Evolutionary conservation across 2,888 invertebrate genomes (phyloP).

Genomic region (Luffia ferchaultella): DNA sequence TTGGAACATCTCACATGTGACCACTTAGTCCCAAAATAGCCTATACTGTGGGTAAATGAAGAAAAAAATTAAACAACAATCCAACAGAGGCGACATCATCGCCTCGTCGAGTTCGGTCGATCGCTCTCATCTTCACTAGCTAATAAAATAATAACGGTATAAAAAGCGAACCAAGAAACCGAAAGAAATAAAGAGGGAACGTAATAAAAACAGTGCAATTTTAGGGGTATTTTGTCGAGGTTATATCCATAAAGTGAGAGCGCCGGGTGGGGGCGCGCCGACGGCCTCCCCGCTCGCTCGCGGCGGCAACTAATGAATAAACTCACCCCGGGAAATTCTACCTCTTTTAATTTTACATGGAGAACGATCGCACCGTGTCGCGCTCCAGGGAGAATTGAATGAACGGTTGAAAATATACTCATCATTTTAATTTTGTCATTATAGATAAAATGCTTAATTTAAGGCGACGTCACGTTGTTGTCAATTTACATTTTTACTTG

Average conservation of each 20-base stretch:
- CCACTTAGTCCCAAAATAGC: too few species aligned
- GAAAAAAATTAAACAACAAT: too few species aligned
- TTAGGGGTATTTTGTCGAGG: constrained; percentile 67
- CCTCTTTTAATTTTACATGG: constrained; percentile 44
- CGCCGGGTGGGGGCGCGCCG: constrained; percentile 26
- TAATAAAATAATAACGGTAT: constrained; percentile 59
- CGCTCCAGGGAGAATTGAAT: background rate
- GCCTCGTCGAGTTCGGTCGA: constrained; percentile 5
- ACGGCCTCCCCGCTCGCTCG: constrained; percentile 24
- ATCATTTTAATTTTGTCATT: background rate
- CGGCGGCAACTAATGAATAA: constrained; percentile 61
- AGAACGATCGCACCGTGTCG: constrained; percentile 46
- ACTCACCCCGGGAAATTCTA: constrained; percentile 53
- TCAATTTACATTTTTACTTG: too few species aligned
- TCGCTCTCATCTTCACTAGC: constrained; percentile 21
- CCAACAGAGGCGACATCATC: background rate
- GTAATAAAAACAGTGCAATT: constrained; percentile 67
- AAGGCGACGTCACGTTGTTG: too few species aligned
- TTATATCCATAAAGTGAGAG: constrained; percentile 63
- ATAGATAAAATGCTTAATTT: too few species aligned
- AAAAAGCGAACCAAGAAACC: constrained; percentile 58
- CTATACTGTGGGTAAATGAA: too few species aligned
- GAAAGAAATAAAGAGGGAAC: constrained; percentile 62
- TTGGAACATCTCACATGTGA: too few species aligned
- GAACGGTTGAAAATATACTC: background rate